Conservation (phyloP, 2,113 vertebrate species). For the Ovis canadensis region DNA sequence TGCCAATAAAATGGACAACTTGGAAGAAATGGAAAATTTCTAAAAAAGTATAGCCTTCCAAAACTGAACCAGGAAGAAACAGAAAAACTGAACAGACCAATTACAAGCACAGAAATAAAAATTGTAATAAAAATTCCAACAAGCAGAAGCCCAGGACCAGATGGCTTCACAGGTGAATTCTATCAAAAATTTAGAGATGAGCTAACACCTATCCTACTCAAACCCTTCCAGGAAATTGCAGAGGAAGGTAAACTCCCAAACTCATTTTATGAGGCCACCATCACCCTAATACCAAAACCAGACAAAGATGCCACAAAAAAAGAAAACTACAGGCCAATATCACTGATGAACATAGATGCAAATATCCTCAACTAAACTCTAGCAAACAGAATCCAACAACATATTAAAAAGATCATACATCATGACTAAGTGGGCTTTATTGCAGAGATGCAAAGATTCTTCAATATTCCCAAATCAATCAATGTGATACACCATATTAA, state of each 20-base stretch:
- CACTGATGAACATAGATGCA: background rate
- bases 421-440: background rate
- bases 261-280: background rate
- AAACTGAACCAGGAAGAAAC: background rate
- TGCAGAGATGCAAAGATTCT: background rate
- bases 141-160: background rate
- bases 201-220: background rate
- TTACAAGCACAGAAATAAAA: background rate
- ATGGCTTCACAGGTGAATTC: background rate
- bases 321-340: background rate
- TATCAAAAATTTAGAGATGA: background rate
- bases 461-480: background rate
- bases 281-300: background rate
- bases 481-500: background rate
- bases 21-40: background rate
- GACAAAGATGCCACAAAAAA: background rate
- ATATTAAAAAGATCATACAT: background rate
- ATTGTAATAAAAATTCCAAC: background rate
- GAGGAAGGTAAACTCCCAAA: background rate
- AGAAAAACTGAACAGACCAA: background rate
- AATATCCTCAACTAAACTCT: background rate
- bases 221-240: background rate
- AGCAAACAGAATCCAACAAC: background rate
- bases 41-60: background rate
- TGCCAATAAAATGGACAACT: background rate